These are phyloP conservation scores for Solenodon paradoxus DNA, from an alignment of 2,113 vertebrate genomes.

Conservation along the genomic window DNA sequence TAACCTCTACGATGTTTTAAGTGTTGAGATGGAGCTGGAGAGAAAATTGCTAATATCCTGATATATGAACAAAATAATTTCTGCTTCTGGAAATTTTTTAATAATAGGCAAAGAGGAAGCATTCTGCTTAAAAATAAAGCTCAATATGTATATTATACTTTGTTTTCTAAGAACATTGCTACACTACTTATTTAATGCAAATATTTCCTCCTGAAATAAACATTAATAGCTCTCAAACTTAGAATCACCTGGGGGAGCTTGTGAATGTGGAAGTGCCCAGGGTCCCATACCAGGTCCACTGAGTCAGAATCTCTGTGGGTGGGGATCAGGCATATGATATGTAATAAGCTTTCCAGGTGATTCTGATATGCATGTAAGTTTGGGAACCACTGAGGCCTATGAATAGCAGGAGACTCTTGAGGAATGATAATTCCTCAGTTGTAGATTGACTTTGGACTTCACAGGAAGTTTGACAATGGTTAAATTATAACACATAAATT, in stretches of 20 bases:
- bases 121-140: slow-evolving; percentile 28
- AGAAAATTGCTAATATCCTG: not conserved
- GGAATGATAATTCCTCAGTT: slow-evolving; percentile 6
- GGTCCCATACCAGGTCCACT: not conserved
- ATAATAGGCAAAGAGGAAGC: not conserved
- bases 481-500: slow-evolving; percentile 28
- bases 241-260: not conserved
- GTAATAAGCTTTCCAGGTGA: not conserved
- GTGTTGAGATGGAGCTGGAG: not conserved
- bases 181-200: not conserved
- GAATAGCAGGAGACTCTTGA: not conserved
- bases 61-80: not conserved
- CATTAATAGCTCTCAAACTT: not conserved
- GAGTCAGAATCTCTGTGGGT: not conserved
- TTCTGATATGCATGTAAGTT: not conserved
- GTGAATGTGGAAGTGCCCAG: not conserved
- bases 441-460: not conserved
- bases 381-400: not conserved
- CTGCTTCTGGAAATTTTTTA: slow-evolving; percentile 17
- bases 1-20: not conserved
- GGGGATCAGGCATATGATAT: not conserved
- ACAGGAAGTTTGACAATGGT: slow-evolving; percentile 2
- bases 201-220: not conserved
- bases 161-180: slow-evolving; percentile 38
- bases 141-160: not conserved